phyloP scores from a whole-genome alignment of 2,888 invertebrate genomes.

The Campoplex nolae region DNA sequence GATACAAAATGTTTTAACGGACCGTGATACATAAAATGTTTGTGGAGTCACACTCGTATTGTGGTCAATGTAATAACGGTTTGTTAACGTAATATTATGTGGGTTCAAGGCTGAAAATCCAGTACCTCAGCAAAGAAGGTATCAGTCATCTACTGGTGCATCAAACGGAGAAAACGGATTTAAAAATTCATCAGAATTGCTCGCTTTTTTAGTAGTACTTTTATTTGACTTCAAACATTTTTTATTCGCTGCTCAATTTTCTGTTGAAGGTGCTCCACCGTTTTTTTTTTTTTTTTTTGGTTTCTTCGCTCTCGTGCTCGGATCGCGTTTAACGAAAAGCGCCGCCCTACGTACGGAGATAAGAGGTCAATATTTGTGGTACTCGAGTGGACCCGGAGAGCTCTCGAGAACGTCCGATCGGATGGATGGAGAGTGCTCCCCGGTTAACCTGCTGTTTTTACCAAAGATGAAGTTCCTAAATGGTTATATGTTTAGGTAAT shows the following conservation, averaged over 20 bases:
- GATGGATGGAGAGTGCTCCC: slow-evolving; percentile 65
- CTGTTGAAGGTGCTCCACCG: not conserved
- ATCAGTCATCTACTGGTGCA: not conserved
- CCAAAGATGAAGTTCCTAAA: slow-evolving; percentile 42
- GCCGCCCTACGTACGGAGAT: slow-evolving; percentile 68
- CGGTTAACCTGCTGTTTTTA: slow-evolving; percentile 46
- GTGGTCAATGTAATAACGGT: no score
- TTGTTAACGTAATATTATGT: no score
- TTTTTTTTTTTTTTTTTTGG: slow-evolving; percentile 36
- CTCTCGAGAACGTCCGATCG: slow-evolving; percentile 75
- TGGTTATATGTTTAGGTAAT: slow-evolving; percentile 59
- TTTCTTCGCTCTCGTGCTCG: slow-evolving; percentile 57
- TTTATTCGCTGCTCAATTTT: not conserved
- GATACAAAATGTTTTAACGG: not conserved
- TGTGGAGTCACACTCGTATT: not conserved
- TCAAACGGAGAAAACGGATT: no score
- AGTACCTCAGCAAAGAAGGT: no score
- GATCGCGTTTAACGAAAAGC: slow-evolving; percentile 80
- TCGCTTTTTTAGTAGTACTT: not conserved
- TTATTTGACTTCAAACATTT: not conserved
- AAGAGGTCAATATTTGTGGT: slow-evolving; percentile 81
- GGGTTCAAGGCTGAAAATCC: no score
- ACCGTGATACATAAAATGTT: not conserved
- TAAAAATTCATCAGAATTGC: not conserved
- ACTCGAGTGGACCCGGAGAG: slow-evolving; percentile 72